Percentiles rank a stretch among this genome's conserved stretches.
Conservation (phyloP, 2,888 invertebrate genomes). For the Sepiola atlantica region DNA sequence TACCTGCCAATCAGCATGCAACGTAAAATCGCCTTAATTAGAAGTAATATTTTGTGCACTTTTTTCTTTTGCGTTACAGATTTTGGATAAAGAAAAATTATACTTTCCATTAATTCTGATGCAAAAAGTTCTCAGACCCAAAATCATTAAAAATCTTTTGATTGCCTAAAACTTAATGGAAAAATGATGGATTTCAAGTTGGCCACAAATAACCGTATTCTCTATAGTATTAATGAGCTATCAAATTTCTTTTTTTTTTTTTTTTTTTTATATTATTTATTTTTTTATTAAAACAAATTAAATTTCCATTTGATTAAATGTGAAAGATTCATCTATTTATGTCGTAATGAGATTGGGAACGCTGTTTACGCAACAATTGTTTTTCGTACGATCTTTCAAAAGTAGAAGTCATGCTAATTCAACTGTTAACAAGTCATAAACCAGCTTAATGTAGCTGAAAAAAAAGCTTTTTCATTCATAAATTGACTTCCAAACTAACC, state of each 20-base stretch:
- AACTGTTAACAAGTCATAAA: neutral
- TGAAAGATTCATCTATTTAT: neutral
- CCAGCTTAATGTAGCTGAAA: too few relatives aligned
- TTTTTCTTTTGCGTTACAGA: neutral
- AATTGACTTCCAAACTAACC: too few relatives aligned
- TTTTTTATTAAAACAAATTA: neutral
- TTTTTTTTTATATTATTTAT: too few relatives aligned
- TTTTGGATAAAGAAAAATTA: neutral
- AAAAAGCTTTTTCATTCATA: too few relatives aligned
- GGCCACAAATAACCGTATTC: neutral
- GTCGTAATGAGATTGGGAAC: neutral
- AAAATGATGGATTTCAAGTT: neutral
- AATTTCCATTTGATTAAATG: neutral
- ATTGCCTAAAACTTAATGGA: neutral
- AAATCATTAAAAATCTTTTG: neutral
- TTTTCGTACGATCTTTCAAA: neutral
- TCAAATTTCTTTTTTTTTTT: neutral
- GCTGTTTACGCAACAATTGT: neutral
- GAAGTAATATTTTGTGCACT: neutral
- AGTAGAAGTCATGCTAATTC: neutral
- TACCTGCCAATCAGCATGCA: neutral
- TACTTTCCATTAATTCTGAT: neutral
- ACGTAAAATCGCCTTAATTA: neutral
- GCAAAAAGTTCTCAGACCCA: neutral
- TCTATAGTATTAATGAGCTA: neutral